These are phyloP conservation scores for Trachythela sp. DNA, from an alignment of 64 coral and sea anemone species.

Conservation along the genomic window DNA sequence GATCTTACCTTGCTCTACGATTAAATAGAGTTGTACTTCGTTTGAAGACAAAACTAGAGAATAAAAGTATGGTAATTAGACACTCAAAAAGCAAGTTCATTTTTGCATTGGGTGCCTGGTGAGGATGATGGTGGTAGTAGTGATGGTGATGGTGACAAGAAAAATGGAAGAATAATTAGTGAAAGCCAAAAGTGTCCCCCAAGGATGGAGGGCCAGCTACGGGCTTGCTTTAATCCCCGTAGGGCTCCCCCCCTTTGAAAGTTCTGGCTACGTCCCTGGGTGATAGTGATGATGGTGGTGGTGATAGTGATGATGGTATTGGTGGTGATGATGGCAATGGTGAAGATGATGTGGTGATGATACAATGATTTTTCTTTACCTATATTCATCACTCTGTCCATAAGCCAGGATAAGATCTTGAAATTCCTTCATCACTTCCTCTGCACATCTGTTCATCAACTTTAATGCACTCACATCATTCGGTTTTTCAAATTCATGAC, in stretches of 20 bases:
- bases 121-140: too few relatives aligned
- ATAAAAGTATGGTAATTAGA: neutral
- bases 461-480: slow-evolving; percentile 67
- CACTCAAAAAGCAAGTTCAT: neutral
- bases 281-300: neutral
- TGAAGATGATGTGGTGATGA: neutral
- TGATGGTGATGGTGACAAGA: too few relatives aligned
- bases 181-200: too few relatives aligned
- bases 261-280: neutral
- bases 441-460: slow-evolving; percentile 91
- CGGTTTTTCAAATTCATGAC: slow-evolving; percentile 84
- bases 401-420: slow-evolving; percentile 81
- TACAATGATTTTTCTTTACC: slow-evolving; percentile 29
- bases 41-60: slow-evolving; percentile 88
- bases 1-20: slow-evolving; percentile 76
- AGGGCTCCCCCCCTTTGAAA: neutral
- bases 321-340: too few relatives aligned
- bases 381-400: slow-evolving; percentile 98
- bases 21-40: slow-evolving; percentile 85
- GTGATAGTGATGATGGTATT: neutral
- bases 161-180: too few relatives aligned
- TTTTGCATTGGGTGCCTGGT: too few relatives aligned
- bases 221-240: too few relatives aligned
- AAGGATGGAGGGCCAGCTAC: too few relatives aligned
- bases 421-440: slow-evolving; percentile 83